Percentiles rank a stretch among this genome's conserved stretches.
phyloP scores from a whole-genome alignment of 1,140 invertebrate species.

The Sitophilus oryzae region DNA sequence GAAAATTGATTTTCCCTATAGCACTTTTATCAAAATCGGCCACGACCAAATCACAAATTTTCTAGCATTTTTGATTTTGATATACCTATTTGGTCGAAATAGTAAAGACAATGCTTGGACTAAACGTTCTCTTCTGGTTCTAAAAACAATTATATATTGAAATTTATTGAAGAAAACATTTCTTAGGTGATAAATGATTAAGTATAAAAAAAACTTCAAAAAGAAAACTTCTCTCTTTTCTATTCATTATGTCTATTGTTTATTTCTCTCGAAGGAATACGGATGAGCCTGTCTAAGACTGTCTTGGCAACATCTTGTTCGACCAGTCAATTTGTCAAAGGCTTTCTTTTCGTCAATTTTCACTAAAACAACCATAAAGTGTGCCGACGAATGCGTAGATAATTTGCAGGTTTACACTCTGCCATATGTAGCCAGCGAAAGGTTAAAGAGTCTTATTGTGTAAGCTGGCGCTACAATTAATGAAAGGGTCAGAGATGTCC shows the following conservation, averaged over 20 bases:
- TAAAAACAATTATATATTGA: too few species aligned
- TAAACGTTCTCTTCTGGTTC: too few species aligned
- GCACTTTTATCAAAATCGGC: too few species aligned
- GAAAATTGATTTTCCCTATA: too few species aligned
- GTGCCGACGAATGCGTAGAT: background rate
- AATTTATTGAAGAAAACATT: too few species aligned
- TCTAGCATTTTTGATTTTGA: too few species aligned
- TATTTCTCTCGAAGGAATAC: background rate
- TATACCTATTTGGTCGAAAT: too few species aligned
- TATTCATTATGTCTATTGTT: background rate
- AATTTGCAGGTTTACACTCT: conserved; percentile 6
- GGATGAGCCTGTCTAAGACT: too few species aligned
- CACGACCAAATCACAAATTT: too few species aligned
- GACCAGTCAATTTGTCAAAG: background rate
- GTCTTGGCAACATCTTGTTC: background rate
- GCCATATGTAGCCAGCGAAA: conserved; percentile 2
- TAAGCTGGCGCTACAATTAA: conserved; percentile 13
- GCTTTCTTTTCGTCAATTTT: background rate
- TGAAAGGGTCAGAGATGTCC: conserved; percentile 20
- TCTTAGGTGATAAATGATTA: too few species aligned
- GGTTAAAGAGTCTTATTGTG: conserved; percentile 17
- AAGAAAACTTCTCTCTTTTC: background rate
- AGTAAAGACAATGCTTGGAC: too few species aligned
- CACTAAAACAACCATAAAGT: background rate
- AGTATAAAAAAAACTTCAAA: too few species aligned